These are phyloP conservation scores for Narcine bancroftii DNA, from an alignment of 2,113 vertebrate genomes.

Conservation along the genomic window DNA sequence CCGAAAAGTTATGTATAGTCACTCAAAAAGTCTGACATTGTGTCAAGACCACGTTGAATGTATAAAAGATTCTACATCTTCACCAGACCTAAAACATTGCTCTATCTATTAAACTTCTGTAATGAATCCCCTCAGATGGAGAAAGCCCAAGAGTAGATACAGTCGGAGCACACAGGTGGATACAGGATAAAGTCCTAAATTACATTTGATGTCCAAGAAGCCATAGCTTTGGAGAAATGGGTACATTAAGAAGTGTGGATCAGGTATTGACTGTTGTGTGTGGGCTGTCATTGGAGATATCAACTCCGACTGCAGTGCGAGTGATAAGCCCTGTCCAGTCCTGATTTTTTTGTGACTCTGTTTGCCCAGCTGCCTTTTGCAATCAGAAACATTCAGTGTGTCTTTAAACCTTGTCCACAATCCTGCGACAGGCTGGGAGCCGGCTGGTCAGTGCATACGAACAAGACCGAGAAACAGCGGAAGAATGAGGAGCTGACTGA, in stretches of 20 bases:
- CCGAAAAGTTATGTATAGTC: too few species aligned
- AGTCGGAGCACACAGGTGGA: neutral
- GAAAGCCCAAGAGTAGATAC: neutral
- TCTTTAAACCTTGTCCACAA: neutral
- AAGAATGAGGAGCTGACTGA: slow-evolving; percentile 78
- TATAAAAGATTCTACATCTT: too few species aligned
- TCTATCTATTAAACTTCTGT: too few species aligned
- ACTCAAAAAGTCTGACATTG: too few species aligned
- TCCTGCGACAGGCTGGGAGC: slow-evolving; percentile 51
- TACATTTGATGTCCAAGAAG: neutral
- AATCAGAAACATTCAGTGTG: neutral
- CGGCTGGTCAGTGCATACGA: slow-evolving; percentile 49
- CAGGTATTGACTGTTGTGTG: neutral
- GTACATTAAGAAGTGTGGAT: neutral
- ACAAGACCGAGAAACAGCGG: slow-evolving; percentile 47
- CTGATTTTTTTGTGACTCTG: too few species aligned
- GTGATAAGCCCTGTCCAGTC: neutral
- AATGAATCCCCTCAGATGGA: neutral
- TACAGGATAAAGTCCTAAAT: neutral
- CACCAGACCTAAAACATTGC: too few species aligned
- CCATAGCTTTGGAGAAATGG: neutral
- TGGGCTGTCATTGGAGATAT: neutral
- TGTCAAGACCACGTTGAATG: too few species aligned
- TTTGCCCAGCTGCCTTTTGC: neutral
- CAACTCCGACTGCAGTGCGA: neutral